Conservation (phyloP, 1,140 invertebrate genomes). For the Argopecten irradians region DNA sequence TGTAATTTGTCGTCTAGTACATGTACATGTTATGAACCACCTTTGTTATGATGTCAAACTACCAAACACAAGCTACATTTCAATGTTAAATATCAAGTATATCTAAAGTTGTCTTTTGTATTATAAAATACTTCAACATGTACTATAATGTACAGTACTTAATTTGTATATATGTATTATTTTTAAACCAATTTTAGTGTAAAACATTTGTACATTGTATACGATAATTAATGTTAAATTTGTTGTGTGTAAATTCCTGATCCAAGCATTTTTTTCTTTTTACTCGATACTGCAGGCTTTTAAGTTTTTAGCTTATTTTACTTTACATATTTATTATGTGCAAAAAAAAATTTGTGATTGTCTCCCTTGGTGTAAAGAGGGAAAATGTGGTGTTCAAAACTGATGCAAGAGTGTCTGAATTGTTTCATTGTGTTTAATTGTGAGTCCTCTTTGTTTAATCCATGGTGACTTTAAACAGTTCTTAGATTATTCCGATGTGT, state of each 20-base stretch:
- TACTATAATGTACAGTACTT: not conserved
- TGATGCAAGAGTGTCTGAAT: not conserved
- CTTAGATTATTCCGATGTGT: not conserved
- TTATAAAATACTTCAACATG: not conserved
- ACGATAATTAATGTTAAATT: not conserved
- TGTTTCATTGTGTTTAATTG: not conserved
- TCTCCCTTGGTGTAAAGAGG: not conserved
- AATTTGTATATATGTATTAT: not conserved
- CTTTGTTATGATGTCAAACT: no score
- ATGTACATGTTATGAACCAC: no score
- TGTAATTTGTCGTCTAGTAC: no score
- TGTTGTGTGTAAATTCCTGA: not conserved
- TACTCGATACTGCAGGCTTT: not conserved
- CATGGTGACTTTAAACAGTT: not conserved
- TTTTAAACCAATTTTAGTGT: conserved; percentile 8
- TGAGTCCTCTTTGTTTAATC: not conserved
- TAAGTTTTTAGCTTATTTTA: not conserved
- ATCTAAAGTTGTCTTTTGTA: not conserved
- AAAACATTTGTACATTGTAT: conserved; percentile 17
- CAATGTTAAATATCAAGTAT: not conserved
- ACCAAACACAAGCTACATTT: not conserved
- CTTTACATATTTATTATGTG: conserved; percentile 18
- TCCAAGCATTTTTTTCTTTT: not conserved
- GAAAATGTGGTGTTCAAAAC: not conserved
- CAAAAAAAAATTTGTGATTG: not conserved